These are phyloP conservation scores for Hydraecia micacea DNA, from an alignment of 2,888 invertebrate species.

Conservation along the genomic window DNA sequence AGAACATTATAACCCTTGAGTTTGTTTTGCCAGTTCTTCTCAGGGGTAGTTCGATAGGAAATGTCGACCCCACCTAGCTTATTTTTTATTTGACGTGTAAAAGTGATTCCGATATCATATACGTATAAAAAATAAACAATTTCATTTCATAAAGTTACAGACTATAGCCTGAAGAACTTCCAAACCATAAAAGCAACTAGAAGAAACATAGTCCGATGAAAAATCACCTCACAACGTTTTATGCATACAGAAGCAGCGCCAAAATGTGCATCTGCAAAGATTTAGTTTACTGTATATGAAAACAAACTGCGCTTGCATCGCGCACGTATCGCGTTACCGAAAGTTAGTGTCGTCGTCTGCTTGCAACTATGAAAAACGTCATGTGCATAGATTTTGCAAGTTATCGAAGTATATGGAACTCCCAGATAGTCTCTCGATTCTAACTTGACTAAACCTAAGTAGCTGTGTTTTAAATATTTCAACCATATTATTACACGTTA, in stretches of 20 bases:
- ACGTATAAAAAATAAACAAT: too few species aligned
- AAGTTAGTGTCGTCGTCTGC: slow-evolving; percentile 10
- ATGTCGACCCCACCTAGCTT: too few species aligned
- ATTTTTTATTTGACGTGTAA: background rate
- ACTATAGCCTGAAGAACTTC: background rate
- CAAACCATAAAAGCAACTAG: background rate
- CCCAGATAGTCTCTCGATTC: background rate
- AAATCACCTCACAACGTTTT: background rate
- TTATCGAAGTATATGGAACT: background rate
- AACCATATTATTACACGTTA: background rate
- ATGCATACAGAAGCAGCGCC: background rate
- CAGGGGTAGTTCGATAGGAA: too few species aligned
- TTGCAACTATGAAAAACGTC: slow-evolving; percentile 31
- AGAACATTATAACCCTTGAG: slow-evolving; percentile 1
- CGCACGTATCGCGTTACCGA: slow-evolving; percentile 5
- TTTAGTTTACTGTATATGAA: background rate
- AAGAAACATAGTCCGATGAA: background rate
- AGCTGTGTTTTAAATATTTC: background rate
- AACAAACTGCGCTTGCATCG: slow-evolving; percentile 8
- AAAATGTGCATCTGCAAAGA: slow-evolving; percentile 1
- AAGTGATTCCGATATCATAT: background rate
- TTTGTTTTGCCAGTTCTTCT: too few species aligned
- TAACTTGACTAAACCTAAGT: background rate
- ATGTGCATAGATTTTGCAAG: slow-evolving; percentile 11
- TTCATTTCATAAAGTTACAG: background rate